Evolutionary conservation across 2,888 invertebrate species (phyloP).

Genomic region (Trilocha varians): DNA sequence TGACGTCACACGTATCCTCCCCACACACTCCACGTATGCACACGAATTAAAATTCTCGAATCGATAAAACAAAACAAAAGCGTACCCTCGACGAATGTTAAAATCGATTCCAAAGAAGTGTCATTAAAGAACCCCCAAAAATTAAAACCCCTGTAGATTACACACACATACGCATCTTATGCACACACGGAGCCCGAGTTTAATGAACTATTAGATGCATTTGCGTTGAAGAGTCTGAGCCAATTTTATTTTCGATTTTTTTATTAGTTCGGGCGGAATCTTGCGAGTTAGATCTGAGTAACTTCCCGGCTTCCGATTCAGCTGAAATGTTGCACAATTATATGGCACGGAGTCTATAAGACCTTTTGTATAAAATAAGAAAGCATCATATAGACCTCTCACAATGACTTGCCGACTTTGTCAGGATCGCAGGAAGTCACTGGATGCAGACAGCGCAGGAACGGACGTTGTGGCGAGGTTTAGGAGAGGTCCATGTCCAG

Average conservation of each 20-base stretch:
- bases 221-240: conserved; percentile 3
- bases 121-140: conserved; percentile 73
- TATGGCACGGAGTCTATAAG: no score
- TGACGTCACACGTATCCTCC: conserved; percentile 29
- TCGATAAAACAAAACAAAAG: conserved; percentile 68
- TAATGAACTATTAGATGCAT: conserved; percentile 20
- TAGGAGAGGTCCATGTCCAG: no score
- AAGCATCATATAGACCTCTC: no score
- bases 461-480: no score
- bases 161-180: conserved; percentile 40
- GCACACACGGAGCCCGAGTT: conserved; percentile 26
- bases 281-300: no score
- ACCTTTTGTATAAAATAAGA: no score
- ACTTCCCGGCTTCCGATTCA: conserved; percentile 9
- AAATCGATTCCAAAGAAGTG: conserved; percentile 72
- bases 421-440: no score
- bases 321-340: no score
- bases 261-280: no score
- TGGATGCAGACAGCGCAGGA: no score
- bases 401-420: no score
- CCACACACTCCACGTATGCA: conserved; percentile 43
- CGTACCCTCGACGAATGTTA: conserved; percentile 61
- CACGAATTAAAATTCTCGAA: conserved; percentile 39
- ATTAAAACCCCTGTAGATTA: conserved; percentile 56
- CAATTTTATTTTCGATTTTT: not conserved